Percentiles rank a stretch among this genome's conserved stretches.
Conservation (phyloP, 2,113 vertebrate genomes). For the Gorsachius goisagi region DNA sequence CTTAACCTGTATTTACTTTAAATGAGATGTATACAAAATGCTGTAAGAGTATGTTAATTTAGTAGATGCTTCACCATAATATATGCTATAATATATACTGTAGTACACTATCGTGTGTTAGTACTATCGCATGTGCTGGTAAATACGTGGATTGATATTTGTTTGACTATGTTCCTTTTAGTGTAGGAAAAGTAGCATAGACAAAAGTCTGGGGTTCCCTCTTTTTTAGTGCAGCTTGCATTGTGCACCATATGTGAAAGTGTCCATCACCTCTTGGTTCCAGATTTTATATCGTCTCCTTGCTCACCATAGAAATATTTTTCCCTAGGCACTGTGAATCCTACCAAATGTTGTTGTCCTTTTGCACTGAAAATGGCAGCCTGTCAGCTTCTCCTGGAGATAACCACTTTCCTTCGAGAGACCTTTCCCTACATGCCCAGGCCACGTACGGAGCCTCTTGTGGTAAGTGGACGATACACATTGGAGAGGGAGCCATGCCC, state of each 20-base stretch:
- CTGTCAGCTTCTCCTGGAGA: conserved; percentile 94
- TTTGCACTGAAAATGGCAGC: conserved; percentile 98
- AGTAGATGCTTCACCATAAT: neutral
- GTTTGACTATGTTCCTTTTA: neutral
- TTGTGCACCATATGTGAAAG: conserved; percentile 31
- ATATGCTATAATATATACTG: neutral
- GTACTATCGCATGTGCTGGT: neutral
- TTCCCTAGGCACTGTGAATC: conserved; percentile 92
- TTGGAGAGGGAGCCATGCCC: neutral
- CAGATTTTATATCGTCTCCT: neutral
- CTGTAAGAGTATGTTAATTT: neutral
- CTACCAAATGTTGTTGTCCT: conserved; percentile 95
- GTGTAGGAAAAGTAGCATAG: neutral
- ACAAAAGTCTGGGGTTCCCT: neutral
- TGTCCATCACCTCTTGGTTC: conserved; percentile 40
- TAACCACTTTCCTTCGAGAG: conserved; percentile 96
- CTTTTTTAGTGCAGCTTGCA: neutral
- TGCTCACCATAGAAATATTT: conserved; percentile 34
- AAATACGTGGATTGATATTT: neutral
- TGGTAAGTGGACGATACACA: conserved; percentile 76
- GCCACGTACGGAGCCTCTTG: conserved; percentile 90
- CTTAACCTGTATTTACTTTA: neutral
- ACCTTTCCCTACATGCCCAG: conserved; percentile 95
- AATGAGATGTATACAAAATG: neutral
- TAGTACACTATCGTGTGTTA: neutral